Percentiles rank a stretch among this genome's conserved stretches.
Conservation (phyloP, 2,888 invertebrate species). For the Chrysina gloriosa region DNA sequence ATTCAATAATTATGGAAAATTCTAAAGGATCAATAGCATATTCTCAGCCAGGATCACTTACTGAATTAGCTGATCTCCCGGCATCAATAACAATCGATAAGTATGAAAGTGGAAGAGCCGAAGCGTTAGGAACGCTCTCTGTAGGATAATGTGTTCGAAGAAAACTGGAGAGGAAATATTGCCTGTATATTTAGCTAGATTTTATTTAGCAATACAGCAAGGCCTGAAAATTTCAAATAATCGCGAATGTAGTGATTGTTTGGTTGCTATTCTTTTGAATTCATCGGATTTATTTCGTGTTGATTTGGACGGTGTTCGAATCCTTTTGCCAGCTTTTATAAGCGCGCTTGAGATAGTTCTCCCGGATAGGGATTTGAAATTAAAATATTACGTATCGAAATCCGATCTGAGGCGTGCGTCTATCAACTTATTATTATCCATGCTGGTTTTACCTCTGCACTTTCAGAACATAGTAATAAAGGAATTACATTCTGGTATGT, state of each 20-base stretch:
- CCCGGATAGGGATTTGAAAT: slow-evolving; percentile 84
- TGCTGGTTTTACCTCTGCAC: slow-evolving; percentile 93
- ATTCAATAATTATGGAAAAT: slow-evolving; percentile 74
- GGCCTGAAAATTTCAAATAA: slow-evolving; percentile 74
- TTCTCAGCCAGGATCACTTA: slow-evolving; percentile 74
- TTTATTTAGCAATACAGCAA: slow-evolving; percentile 91
- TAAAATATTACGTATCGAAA: slow-evolving; percentile 79
- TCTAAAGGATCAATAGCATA: slow-evolving; percentile 68
- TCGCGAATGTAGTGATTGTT: slow-evolving; percentile 77
- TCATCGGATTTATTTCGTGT: slow-evolving; percentile 88
- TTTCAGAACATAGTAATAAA: slow-evolving; percentile 83
- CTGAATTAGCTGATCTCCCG: slow-evolving; percentile 76
- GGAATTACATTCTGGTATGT: slow-evolving; percentile 71
- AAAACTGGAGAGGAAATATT: slow-evolving; percentile 94
- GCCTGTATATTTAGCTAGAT: slow-evolving; percentile 92
- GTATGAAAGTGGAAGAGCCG: slow-evolving; percentile 89
- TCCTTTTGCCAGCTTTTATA: slow-evolving; percentile 90
- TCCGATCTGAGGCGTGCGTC: slow-evolving; percentile 89
- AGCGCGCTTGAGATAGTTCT: slow-evolving; percentile 91
- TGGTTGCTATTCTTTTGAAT: slow-evolving; percentile 89
- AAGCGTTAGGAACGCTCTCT: slow-evolving; percentile 94
- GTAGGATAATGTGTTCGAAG: slow-evolving; percentile 95
- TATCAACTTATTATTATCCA: slow-evolving; percentile 89
- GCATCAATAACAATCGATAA: slow-evolving; percentile 79
- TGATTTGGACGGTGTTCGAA: slow-evolving; percentile 92